Base-by-base conservation (phyloP, 2,797 vertebrate genomes). In the Sitta carolinensis region DNA sequence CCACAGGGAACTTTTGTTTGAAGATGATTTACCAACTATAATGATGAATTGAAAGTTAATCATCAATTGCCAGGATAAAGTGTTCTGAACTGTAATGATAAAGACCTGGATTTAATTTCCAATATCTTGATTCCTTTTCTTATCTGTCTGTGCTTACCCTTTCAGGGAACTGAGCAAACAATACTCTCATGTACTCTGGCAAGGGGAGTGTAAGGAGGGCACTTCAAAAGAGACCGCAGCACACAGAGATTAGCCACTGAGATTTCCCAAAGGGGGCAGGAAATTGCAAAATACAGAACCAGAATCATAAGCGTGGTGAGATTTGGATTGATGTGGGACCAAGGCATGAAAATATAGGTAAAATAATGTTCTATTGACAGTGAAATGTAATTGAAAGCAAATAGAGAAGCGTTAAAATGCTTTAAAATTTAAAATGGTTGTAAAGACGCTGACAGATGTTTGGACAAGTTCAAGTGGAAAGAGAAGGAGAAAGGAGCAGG, bases 101-200 rank as follows among this genome's bases (percentile, higher is more conserved):
- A 96, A 95, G 92, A 93, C 68, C 57, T 93, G 91, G 93, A 94
- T 94, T 95, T 92, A 95, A 84, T 69, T 95, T 83, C 64, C 83
- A 83, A 27, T 96, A 93, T 91, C 85, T 94, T 70, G 80, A 92
- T 94, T 94, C 58, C 38, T 77, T 80, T 74, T 63, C 66, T 90
- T 80, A 82, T 84, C 87, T 23, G 4, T 36, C 73, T 92, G 54
- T 54, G 79, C 40, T 89, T 93, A 38, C 48, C 47, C 85, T 92
- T 86, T 63, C 58, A 66, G 51, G 47, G 50, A 94, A 81, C 42
- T 32, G 23, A 50, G 77, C 76, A 86, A 90, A 75, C 36, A 84
- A 32, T 34, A 51, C 77, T 87, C 3, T 1, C 48, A 4, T 62
- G 48, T 29, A 13, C 67, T 85, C 52, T 75, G 78, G 54, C 55